Evolutionary conservation across 2,888 invertebrate species (phyloP), one percentile per base, ranked within the genome.

Genomic region (Drosophila meridiana): DNA sequence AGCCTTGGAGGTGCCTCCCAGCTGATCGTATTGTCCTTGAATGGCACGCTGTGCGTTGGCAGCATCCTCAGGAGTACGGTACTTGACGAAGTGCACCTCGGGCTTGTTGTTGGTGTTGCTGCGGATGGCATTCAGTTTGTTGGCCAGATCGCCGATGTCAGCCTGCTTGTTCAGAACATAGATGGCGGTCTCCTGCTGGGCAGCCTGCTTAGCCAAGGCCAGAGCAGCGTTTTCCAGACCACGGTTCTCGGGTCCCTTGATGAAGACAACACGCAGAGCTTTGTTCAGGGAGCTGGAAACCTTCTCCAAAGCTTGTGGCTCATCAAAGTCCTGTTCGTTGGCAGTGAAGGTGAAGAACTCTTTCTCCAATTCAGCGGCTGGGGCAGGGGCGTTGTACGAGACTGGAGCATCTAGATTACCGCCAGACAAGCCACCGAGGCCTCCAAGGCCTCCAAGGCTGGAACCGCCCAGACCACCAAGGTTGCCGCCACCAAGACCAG

Each of bases 51-150:
- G 92, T 5, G 92, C 92, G 26, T 87, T 87, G 63, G 78, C 76
- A 61, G 92, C 92, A 80, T 92, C 92, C 71, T 91, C 90, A 0
- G 86, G 80, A 1, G 91, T 92, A 55, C 91, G 92, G 76, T 92
- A 92, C 78, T 92, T 92, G 69, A 92, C 88, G 68, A 92, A 92
- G 78, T 91, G 91, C 8, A 92, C 92, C 68, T 92, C 92, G 64
- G 92, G 92, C 70, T 89, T 91, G 66, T 84, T 83, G 62, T 78
- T 80, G 59, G 56, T 75, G 68, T 74, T 83, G 64, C 75, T 76
- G 61, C 84, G 83, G 50, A 90, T 61, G 30, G 71, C 47, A 56
- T 91, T 86, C 43, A 91, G 57, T 34, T 83, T 83, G 78, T 66
- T 84, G 65, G 83, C 87, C 67, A 91, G 71, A 63, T 89, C 83